Evolutionary conservation across 2,113 vertebrate species (phyloP).

Genomic region (Hyperopisus bebe): DNA sequence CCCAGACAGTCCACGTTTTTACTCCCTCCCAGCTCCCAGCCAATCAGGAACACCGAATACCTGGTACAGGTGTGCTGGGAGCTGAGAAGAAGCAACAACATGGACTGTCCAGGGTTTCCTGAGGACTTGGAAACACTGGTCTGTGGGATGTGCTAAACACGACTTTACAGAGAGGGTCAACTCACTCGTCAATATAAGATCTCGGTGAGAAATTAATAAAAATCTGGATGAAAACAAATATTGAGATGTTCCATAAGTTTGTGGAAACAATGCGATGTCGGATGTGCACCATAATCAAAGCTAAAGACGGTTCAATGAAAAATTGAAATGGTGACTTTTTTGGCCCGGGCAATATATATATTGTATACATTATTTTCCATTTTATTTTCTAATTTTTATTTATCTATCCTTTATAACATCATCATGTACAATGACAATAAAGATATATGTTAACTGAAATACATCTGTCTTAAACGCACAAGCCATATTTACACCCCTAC

Average conservation of each 20-base stretch:
- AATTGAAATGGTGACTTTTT: background rate
- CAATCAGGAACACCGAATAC: no score
- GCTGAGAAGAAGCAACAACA: no score
- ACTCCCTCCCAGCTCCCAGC: no score
- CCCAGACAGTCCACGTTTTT: no score
- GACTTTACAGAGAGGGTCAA: no score
- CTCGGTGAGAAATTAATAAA: no score
- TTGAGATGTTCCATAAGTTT: background rate
- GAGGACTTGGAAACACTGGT: no score
- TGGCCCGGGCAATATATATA: background rate
- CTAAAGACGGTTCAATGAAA: background rate
- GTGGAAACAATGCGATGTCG: background rate
- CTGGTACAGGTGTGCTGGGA: no score
- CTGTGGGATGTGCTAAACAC: no score
- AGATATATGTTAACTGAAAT: background rate
- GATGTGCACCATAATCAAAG: background rate
- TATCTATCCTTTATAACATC: background rate
- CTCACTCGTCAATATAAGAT: no score
- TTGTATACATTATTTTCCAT: background rate
- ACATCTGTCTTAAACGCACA: background rate
- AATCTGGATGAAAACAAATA: background rate
- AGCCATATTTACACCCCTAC: background rate
- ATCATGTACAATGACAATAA: background rate
- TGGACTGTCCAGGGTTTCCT: no score
- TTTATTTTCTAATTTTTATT: background rate